Base-by-base conservation (phyloP, 2,888 invertebrate genomes). In the Fragum sueziense region DNA sequence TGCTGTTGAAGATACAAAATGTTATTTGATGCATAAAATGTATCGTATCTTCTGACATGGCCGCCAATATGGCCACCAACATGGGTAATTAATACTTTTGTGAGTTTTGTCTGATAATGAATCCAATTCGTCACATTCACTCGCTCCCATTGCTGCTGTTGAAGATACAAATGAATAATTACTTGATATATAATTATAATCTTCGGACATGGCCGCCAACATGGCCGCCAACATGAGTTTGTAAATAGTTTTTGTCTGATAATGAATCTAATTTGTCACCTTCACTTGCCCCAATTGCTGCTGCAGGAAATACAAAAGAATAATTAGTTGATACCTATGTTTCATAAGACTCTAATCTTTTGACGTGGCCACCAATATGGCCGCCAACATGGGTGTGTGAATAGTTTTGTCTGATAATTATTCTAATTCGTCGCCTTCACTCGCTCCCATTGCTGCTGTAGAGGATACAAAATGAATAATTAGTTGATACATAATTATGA, bases 11-110 rank as follows among this genome's bases (percentile, higher is more conserved):
- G n/a, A n/a, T n/a, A n/a, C n/a, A n/a, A n/a, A n/a, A n/a, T n/a
- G n/a, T n/a, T n/a, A n/a, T n/a, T n/a, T n/a, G n/a, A n/a, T n/a
- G n/a, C n/a, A n/a, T n/a, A n/a, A n/a, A n/a, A n/a, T n/a, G n/a
- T n/a, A n/a, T n/a, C n/a, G n/a, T n/a, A 65, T 89, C 86, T 25
- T 84, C 84, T 54, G 80, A 79, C 76, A 90, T 80, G 22, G 85
- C 80, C 27, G 74, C 41, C 31, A 89, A 76, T 57, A 89, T 83
- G 0, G 90, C 89, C 6, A 81, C 84, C 71, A 83, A 88, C 1
- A 85, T 59, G 17, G 79, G n/a, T n/a, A n/a, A n/a, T n/a, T n/a
- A n/a, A n/a, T n/a, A n/a, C n/a, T n/a, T n/a, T n/a, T n/a, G n/a
- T n/a, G n/a, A n/a, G 78, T 76, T 57, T 76, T 83, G 25, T 84